Base-by-base conservation (phyloP, 2,888 invertebrate genomes). In the Stenolophus ochropezus region DNA sequence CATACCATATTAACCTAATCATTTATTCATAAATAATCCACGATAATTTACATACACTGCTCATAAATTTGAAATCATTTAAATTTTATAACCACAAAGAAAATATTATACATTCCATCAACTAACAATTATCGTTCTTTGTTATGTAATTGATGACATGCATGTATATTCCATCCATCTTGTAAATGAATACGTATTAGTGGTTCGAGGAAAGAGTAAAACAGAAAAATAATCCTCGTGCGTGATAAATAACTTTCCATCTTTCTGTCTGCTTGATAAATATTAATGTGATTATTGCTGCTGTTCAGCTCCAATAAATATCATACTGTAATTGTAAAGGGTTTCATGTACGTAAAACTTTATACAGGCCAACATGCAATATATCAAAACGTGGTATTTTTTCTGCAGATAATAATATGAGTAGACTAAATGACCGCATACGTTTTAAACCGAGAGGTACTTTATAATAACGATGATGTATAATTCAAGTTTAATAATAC, bases 271-370 rank as follows among this genome's bases (percentile, higher is more conserved):
- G 16, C 18, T 16, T 33, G 21, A 23, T 77, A 56, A 77, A 77
- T 77, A 77, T 77, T 58, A 58, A 77, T 77, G 61, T 61, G 61
- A 61, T 77, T 77, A 77, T 77, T 77, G 61, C 77, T 47, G 42
- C 56, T 58, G 61, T 20, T 61, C 58, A 56, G 11, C 27, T 56
- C 11, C 33, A 77, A 77, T 61, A 61, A 77, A 61, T 58, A 56
- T 75, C 21, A 76, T 77, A 47, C 61, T 61, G 47, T 58, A 77
- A 77, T 77, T 77, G 56, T 58, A 73, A 47, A 21, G 16, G 23
- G 21, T 49, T 23, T 23, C 47, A 51, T 49, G 47, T 49, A 47
- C 42, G 71, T 73, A 33, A 61, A 33, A 69, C 65, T 33, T 49
- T 73, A 20, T 73, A 20, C 73, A 73, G 47, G 21, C 73, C 23